These are phyloP conservation scores for Cheilosia urbana DNA, from an alignment of 2,888 invertebrate genomes.

Conservation along the genomic window DNA sequence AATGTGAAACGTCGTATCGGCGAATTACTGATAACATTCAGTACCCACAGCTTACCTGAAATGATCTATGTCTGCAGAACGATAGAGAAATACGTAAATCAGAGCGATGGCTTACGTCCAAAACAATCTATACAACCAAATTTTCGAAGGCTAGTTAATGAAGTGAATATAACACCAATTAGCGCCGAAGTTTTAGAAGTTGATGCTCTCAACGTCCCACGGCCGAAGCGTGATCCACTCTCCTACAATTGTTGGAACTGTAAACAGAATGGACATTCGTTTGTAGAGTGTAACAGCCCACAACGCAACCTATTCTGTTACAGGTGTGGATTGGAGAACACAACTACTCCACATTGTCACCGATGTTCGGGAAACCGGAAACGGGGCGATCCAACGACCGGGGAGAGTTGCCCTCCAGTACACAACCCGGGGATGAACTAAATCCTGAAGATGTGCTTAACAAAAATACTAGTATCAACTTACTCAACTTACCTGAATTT, in stretches of 20 bases:
- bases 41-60: too few species aligned
- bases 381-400: constrained; percentile 2
- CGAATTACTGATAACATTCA: too few species aligned
- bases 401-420: background rate
- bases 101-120: background rate
- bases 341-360: background rate
- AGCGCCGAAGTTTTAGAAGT: too few species aligned
- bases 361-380: background rate
- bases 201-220: too few species aligned
- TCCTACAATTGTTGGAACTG: background rate
- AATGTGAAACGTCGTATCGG: too few species aligned
- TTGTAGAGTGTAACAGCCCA: background rate
- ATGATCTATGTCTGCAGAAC: too few species aligned
- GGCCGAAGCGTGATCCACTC: too few species aligned
- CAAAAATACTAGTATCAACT: too few species aligned
- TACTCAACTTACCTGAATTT: too few species aligned
- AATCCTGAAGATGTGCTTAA: too few species aligned
- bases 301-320: too few species aligned
- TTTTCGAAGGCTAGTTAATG: background rate
- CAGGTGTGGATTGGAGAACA: too few species aligned
- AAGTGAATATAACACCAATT: background rate
- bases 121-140: background rate
- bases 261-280: background rate
- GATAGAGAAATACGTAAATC: background rate
- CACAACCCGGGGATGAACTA: background rate